Evolutionary conservation across 2,888 invertebrate genomes (phyloP).

Genomic region (Agrenia bidenticulata): DNA sequence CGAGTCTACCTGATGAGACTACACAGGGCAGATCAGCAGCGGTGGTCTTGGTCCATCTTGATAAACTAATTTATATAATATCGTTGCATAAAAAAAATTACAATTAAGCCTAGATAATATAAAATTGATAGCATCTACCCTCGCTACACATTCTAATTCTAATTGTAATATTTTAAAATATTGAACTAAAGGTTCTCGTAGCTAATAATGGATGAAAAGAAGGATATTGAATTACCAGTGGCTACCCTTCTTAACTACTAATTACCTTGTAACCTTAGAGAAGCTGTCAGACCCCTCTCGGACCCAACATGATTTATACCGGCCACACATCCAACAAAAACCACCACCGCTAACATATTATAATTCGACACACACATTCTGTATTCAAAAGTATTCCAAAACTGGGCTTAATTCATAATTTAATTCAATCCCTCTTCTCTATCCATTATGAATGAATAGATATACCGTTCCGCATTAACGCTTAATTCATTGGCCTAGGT

Average conservation of each 20-base stretch:
- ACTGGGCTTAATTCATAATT: neutral
- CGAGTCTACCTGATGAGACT: no score
- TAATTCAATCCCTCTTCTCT: neutral
- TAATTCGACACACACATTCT: constrained; percentile 5
- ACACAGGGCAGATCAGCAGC: no score
- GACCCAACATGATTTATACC: neutral
- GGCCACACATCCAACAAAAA: neutral
- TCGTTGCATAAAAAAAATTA: no score
- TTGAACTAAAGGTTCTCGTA: no score
- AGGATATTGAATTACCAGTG: no score
- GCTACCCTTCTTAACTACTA: neutral
- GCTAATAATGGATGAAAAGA: no score
- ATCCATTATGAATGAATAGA: neutral
- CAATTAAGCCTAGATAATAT: no score
- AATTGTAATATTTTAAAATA: no score
- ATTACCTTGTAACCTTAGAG: constrained; percentile 7
- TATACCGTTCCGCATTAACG: neutral
- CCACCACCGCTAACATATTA: no score
- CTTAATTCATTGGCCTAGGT: constrained; percentile 10
- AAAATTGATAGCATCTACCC: no score
- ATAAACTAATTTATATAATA: constrained; percentile 12
- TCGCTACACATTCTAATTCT: no score
- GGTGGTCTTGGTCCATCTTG: neutral
- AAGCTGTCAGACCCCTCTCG: constrained; percentile 7
- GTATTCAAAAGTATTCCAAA: no score